A percentile compares a stretch with the other conserved stretches of the same genome.
Conservation (phyloP, 2,113 vertebrate genomes). For the Pyxicephalus adspersus region DNA sequence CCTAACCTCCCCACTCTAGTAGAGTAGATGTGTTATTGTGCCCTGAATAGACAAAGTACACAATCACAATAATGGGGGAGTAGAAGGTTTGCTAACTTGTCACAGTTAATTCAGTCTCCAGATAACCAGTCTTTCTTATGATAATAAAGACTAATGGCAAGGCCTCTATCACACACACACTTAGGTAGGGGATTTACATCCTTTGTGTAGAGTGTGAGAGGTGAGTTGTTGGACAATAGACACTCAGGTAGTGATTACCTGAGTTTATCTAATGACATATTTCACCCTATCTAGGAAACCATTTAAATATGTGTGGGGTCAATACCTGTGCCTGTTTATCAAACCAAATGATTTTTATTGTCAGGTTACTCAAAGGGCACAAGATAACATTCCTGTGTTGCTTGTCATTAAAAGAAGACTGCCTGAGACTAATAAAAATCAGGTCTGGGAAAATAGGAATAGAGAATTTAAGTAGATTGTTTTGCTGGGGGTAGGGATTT, state of each 20-base stretch:
- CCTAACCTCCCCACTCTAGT: too few relatives aligned
- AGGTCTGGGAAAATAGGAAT: neutral
- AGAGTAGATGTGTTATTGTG: too few relatives aligned
- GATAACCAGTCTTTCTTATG: neutral
- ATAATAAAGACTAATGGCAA: neutral
- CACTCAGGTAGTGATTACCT: neutral
- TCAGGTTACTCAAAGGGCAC: neutral
- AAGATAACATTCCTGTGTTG: neutral
- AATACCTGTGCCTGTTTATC: constrained; percentile 11
- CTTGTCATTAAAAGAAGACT: neutral
- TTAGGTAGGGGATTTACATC: neutral
- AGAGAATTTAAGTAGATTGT: too few relatives aligned
- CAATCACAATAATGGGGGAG: too few relatives aligned
- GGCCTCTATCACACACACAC: neutral
- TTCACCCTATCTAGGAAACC: constrained; percentile 16
- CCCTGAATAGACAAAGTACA: too few relatives aligned
- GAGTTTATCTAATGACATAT: constrained; percentile 29
- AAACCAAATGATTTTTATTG: constrained; percentile 11
- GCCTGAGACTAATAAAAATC: too few relatives aligned
- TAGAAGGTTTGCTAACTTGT: too few relatives aligned
- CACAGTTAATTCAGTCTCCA: neutral
- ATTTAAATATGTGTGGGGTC: constrained; percentile 15
- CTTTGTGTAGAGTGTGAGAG: neutral
- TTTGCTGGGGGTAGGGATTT: too few relatives aligned
- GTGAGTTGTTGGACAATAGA: constrained; percentile 5